phyloP scores from a whole-genome alignment of 2,797 vertebrate species.

The Sandelia bainsii region DNA sequence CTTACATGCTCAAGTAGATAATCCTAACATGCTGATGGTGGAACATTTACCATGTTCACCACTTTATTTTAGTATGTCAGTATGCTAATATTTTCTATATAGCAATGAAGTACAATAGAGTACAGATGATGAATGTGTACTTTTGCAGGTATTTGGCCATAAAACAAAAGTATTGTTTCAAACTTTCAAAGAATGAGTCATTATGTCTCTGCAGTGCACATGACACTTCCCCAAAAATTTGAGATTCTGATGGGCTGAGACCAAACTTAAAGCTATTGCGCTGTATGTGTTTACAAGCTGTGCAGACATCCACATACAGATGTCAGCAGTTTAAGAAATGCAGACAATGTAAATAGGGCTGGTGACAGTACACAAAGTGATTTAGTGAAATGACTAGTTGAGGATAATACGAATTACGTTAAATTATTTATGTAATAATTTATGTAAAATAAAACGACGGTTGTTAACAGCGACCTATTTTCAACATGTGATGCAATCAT shows the following conservation, averaged over 20 bases:
- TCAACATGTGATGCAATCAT: conserved; percentile 45
- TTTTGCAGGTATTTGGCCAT: not conserved
- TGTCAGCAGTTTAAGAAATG: conserved; percentile 17
- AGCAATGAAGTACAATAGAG: not conserved
- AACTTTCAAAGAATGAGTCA: conserved; percentile 36
- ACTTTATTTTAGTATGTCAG: not conserved
- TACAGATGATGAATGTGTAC: not conserved
- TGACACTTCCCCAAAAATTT: conserved; percentile 19
- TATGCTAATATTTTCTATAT: not conserved
- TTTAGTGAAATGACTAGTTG: conserved; percentile 20
- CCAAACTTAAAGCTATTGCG: not conserved
- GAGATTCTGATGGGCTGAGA: conserved; percentile 7
- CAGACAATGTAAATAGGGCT: conserved; percentile 32
- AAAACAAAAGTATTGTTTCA: not conserved
- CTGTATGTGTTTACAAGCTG: conserved; percentile 29
- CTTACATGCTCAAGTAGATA: not conserved
- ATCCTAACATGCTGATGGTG: not conserved
- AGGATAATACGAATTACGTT: conserved; percentile 32
- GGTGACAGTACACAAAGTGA: conserved; percentile 23
- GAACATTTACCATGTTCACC: not conserved
- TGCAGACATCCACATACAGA: conserved; percentile 34
- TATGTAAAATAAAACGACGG: conserved; percentile 13
- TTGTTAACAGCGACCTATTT: conserved; percentile 37
- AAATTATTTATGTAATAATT: too few relatives aligned
- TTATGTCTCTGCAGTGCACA: not conserved